These are phyloP conservation scores for Stratiomys singularior DNA, from an alignment of 2,888 invertebrate genomes.

Conservation along the genomic window DNA sequence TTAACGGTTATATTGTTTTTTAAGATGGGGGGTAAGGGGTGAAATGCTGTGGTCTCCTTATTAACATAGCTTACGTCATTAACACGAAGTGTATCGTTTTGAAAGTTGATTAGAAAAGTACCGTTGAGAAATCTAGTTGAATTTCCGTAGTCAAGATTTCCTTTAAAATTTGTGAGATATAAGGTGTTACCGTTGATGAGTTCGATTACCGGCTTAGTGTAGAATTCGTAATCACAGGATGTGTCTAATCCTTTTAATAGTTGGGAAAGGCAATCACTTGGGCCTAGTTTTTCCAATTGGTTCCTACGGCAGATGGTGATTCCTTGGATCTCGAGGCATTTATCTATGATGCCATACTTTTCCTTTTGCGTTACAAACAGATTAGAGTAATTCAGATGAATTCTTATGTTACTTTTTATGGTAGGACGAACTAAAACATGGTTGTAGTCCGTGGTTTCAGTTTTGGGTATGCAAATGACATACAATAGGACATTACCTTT, in stretches of 20 bases:
- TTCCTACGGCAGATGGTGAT: neutral
- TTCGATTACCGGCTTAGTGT: slow-evolving; percentile 12
- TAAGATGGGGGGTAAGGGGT: slow-evolving; percentile 32
- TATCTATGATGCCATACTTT: neutral
- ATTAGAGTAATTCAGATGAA: slow-evolving; percentile 16
- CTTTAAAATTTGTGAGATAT: no score
- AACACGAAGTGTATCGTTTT: no score
- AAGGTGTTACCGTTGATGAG: slow-evolving; percentile 41
- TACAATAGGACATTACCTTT: slow-evolving; percentile 46
- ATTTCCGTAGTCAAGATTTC: no score
- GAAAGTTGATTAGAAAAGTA: no score
- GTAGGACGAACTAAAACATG: slow-evolving; percentile 28
- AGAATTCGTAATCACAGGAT: slow-evolving; percentile 24
- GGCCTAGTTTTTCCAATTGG: neutral
- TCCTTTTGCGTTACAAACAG: slow-evolving; percentile 16
- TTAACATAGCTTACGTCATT: no score
- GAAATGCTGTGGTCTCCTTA: no score
- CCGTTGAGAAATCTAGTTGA: no score
- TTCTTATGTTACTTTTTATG: slow-evolving; percentile 38
- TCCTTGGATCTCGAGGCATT: slow-evolving; percentile 9
- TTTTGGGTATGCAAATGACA: slow-evolving; percentile 3
- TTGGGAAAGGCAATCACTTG: slow-evolving; percentile 38
- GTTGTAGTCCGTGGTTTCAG: slow-evolving; percentile 18
- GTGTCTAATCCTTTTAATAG: slow-evolving; percentile 10
- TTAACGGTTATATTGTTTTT: slow-evolving; percentile 26